Evolutionary conservation across 2,888 invertebrate genomes (phyloP), one percentile per base, ranked within the genome.

Genomic region (Escarpia spicata): DNA sequence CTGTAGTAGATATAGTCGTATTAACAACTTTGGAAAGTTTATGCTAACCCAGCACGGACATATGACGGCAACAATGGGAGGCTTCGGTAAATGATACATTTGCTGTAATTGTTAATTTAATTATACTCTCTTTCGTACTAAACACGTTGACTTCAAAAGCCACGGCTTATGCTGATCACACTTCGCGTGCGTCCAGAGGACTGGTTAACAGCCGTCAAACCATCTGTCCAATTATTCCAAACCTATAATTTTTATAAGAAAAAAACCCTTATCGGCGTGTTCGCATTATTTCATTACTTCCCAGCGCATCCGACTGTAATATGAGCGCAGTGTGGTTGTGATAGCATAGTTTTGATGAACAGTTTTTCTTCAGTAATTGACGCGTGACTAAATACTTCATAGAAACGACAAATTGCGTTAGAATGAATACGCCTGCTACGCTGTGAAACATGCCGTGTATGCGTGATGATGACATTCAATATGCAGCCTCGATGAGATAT

Each of bases 81-180:
- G 75, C 26, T 75, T 75, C 26, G 75, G 75, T 75, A 75, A 75
- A 26, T 15, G 75, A 75, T 75, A 75, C n/a, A 75, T 75, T 75
- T 75, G 75, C 75, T 26, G 75, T 75, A 75, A 75, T 75, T 75
- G 75, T 75, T 26, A 75, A 75, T 26, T 75, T 75, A 75, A 75
- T 75, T 75, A 75, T 75, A 75, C 75, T 26, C 75, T 75, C 75
- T 26, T 75, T 75, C n/a, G 75, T 75, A 75, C 75, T 75, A 75
- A 75, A 75, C 75, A 75, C 26, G 26, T 75, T 75, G 26, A 75
- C 75, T 75, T 75, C 75, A 75, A 26, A 75, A 75, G 75, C 26
- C 75, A 26, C n/a, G 2, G 75, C 26, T 6, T 2, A 6, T n/a
- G 75, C 19, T 75, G 75, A 19, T 75, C 75, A 19, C 75, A 26